A percentile compares a stretch with the other conserved stretches of the same genome.
These are phyloP conservation scores for Itoplectis maculator DNA, from an alignment of 2,888 invertebrate species.

Conservation along the genomic window DNA sequence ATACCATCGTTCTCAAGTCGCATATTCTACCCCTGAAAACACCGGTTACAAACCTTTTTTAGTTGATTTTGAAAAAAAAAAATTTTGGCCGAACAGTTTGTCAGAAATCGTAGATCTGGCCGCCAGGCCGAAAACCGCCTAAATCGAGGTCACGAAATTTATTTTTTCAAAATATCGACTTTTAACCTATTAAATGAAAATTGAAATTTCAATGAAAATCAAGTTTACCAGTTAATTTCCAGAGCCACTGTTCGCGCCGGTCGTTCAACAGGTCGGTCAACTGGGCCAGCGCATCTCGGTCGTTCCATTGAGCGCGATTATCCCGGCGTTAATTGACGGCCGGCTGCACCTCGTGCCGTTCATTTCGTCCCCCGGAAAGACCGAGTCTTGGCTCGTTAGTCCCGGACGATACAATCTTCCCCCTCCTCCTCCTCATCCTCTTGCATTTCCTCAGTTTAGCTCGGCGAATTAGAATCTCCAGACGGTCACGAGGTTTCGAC, in stretches of 20 bases:
- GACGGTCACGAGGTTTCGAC: constrained; percentile 7
- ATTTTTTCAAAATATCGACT: neutral
- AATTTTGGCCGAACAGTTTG: too few relatives aligned
- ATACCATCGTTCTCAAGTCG: too few relatives aligned
- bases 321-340: constrained; percentile 74
- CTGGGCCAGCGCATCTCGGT: constrained; percentile 9
- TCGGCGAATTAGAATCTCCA: constrained; percentile 38
- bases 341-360: constrained; percentile 35
- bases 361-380: constrained; percentile 23
- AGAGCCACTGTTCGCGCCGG: neutral
- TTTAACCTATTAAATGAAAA: neutral
- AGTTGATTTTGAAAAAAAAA: too few relatives aligned
- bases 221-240: neutral
- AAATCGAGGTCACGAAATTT: too few relatives aligned
- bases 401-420: constrained; percentile 69
- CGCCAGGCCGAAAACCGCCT: too few relatives aligned
- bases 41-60: too few relatives aligned
- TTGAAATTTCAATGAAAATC: neutral
- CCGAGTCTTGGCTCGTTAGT: constrained; percentile 71
- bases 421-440: constrained; percentile 1
- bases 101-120: too few relatives aligned
- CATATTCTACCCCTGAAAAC: too few relatives aligned
- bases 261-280: constrained; percentile 28
- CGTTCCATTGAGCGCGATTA: constrained; percentile 72
- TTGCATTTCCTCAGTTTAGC: constrained; percentile 32